Conservation (phyloP, 2,113 vertebrate species). For the Epinephelus cyanopodus region DNA sequence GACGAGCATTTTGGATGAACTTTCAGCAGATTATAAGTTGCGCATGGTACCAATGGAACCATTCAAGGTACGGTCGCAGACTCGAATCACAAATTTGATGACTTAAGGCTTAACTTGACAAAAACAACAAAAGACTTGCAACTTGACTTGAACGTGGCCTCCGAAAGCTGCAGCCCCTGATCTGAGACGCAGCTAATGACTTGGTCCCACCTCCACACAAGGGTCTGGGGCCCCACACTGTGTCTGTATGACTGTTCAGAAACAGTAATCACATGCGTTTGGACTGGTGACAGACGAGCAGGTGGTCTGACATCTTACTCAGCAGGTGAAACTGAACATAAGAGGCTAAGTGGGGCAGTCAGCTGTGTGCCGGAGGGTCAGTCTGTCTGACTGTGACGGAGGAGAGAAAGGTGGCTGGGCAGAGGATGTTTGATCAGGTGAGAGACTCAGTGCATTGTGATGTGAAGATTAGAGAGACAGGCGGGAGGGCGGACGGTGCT, state of each 20-base stretch:
- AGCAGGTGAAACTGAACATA: background rate
- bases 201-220: too few relatives aligned
- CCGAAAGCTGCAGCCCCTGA: too few relatives aligned
- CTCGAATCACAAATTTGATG: too few relatives aligned
- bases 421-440: slow-evolving; percentile 1
- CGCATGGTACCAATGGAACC: too few relatives aligned
- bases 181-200: too few relatives aligned
- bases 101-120: too few relatives aligned
- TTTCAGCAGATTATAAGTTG: too few relatives aligned
- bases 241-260: background rate
- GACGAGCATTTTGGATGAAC: too few relatives aligned
- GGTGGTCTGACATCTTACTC: background rate
- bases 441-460: background rate
- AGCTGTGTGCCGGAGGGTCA: background rate
- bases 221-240: background rate
- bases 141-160: too few relatives aligned
- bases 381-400: background rate
- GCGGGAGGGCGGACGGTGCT: slow-evolving; percentile 6
- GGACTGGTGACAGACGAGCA: background rate
- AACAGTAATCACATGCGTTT: background rate
- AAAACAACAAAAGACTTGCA: too few relatives aligned
- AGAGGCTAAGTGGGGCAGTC: too few relatives aligned
- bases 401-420: background rate
- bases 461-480: slow-evolving; percentile 3
- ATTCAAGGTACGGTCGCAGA: too few relatives aligned